These are phyloP conservation scores for Zelostemma sp. DNA, from an alignment of 1,140 invertebrate species.

Conservation along the genomic window DNA sequence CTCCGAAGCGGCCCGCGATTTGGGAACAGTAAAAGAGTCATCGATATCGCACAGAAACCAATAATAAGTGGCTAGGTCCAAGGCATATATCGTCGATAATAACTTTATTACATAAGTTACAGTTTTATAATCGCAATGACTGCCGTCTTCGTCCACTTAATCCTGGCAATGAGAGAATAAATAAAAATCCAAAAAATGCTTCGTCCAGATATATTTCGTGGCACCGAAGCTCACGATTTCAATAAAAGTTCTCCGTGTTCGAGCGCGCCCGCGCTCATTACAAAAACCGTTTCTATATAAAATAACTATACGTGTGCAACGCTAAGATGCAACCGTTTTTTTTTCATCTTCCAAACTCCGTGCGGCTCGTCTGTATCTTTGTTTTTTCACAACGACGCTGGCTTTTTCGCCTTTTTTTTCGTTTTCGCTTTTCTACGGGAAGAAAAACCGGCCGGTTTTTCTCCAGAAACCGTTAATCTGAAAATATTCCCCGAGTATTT, in stretches of 20 bases:
- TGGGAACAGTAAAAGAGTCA: slow-evolving; percentile 22
- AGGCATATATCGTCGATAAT: slow-evolving; percentile 61
- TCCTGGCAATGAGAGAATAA: slow-evolving; percentile 24
- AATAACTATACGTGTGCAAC: slow-evolving; percentile 28
- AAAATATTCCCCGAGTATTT: not conserved
- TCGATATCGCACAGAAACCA: slow-evolving; percentile 27
- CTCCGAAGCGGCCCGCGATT: slow-evolving; percentile 24
- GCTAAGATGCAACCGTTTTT: slow-evolving; percentile 14
- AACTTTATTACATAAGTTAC: slow-evolving; percentile 56
- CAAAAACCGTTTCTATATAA: slow-evolving; percentile 14
- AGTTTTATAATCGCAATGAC: slow-evolving; percentile 51
- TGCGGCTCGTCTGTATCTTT: not conserved
- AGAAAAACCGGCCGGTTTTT: not conserved
- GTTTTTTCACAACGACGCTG: too few relatives aligned
- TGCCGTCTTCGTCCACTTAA: slow-evolving; percentile 43
- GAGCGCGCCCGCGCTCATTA: slow-evolving; percentile 14
- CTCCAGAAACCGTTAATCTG: not conserved
- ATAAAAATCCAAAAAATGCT: slow-evolving; percentile 13
- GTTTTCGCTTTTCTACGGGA: not conserved
- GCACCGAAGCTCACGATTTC: slow-evolving; percentile 22
- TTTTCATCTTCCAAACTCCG: slow-evolving; percentile 1
- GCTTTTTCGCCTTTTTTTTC: not conserved
- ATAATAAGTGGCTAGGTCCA: slow-evolving; percentile 57
- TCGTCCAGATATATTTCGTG: slow-evolving; percentile 13
- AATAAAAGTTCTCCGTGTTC: not conserved